Conservation (phyloP, 2,888 invertebrate genomes). For the Epinotia brunnichana region DNA sequence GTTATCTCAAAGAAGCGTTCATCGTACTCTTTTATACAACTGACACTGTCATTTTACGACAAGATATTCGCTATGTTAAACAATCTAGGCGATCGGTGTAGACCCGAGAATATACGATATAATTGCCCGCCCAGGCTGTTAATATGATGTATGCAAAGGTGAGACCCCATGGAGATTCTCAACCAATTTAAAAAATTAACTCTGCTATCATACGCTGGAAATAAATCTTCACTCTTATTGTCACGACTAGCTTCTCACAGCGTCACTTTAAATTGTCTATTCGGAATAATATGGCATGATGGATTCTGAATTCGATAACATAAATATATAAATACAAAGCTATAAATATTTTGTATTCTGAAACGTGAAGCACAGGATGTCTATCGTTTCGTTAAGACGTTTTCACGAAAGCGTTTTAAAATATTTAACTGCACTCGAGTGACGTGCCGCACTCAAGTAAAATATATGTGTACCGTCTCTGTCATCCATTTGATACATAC, state of each 20-base stretch:
- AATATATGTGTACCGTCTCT: too few relatives aligned
- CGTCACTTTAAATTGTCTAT: not conserved
- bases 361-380: not conserved
- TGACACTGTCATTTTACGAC: too few relatives aligned
- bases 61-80: not conserved
- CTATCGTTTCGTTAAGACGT: too few relatives aligned
- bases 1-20: too few relatives aligned
- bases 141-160: constrained; percentile 45
- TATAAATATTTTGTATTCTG: not conserved
- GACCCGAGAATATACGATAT: constrained; percentile 29
- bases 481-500: too few relatives aligned
- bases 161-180: constrained; percentile 48
- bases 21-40: too few relatives aligned
- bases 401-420: too few relatives aligned
- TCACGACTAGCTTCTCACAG: constrained; percentile 12
- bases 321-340: not conserved
- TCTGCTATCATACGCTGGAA: constrained; percentile 53
- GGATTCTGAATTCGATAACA: too few relatives aligned
- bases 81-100: constrained; percentile 6
- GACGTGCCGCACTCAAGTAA: too few relatives aligned
- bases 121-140: constrained; percentile 37
- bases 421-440: too few relatives aligned
- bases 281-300: not conserved
- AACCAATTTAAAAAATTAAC: constrained; percentile 58
- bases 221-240: constrained; percentile 46